These are phyloP conservation scores for Podarcis cretensis DNA, from an alignment of 2,113 vertebrate genomes.

Conservation along the genomic window DNA sequence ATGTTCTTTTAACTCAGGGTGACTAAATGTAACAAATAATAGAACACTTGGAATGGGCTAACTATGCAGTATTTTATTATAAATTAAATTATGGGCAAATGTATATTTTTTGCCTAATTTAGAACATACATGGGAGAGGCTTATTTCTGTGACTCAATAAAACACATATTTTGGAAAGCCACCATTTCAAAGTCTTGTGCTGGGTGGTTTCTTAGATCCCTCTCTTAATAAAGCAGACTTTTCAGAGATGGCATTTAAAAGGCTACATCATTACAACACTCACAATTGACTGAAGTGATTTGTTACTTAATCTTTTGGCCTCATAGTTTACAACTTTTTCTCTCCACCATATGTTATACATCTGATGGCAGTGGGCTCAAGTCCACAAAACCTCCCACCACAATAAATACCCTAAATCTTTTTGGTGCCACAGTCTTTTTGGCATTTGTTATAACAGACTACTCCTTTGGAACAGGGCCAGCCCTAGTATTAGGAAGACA, in stretches of 20 bases:
- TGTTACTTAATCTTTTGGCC: neutral
- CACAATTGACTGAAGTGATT: neutral
- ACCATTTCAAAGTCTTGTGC: neutral
- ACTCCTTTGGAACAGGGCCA: neutral
- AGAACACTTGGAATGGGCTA: neutral
- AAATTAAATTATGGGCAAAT: constrained; percentile 25
- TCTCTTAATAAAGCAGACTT: neutral
- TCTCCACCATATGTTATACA: neutral
- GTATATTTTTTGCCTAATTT: constrained; percentile 24
- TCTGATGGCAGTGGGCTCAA: neutral
- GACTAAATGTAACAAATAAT: neutral
- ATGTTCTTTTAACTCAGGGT: neutral
- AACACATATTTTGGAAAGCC: neutral
- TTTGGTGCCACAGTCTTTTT: neutral
- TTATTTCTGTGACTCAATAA: neutral
- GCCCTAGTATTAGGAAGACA: neutral
- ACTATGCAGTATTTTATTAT: constrained; percentile 1
- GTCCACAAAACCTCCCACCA: neutral
- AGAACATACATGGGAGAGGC: constrained; percentile 44
- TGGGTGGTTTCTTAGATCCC: neutral
- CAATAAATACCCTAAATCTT: neutral
- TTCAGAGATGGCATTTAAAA: neutral
- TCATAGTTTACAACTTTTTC: neutral
- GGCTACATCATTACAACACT: neutral
- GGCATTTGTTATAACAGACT: neutral